Conservation (phyloP, 2,888 invertebrate species). For the Pristionchus entomophagus region DNA sequence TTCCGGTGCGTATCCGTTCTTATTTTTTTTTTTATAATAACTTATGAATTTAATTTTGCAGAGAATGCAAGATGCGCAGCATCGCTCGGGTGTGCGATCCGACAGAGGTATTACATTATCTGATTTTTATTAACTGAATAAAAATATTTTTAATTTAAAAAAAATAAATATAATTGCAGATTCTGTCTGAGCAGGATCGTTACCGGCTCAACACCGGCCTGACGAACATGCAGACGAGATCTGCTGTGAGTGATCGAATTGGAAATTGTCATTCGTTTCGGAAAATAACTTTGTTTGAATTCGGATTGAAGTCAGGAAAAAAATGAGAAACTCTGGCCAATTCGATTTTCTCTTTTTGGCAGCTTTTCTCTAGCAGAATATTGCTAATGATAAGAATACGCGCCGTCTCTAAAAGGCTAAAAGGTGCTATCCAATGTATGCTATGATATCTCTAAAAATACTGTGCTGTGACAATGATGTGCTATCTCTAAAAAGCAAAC, state of each 20-base stretch:
- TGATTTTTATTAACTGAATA: background rate
- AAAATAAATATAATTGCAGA: background rate
- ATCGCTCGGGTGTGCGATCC: conserved; percentile 44
- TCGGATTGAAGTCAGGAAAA: too few relatives aligned
- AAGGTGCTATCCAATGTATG: too few relatives aligned
- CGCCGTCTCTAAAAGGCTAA: too few relatives aligned
- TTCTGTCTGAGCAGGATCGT: conserved; percentile 35
- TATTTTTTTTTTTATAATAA: background rate
- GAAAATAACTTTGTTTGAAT: background rate
- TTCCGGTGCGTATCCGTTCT: background rate
- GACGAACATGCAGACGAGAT: conserved; percentile 47
- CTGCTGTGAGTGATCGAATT: conserved; percentile 8
- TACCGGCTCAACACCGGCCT: conserved; percentile 44
- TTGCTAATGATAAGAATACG: too few relatives aligned
- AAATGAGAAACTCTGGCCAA: too few relatives aligned
- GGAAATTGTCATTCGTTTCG: background rate
- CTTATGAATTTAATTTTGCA: background rate
- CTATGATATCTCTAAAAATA: too few relatives aligned
- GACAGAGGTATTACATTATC: background rate
- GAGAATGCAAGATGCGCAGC: conserved; percentile 47
- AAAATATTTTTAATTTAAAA: too few relatives aligned
- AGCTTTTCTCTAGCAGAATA: too few relatives aligned
- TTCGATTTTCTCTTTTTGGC: too few relatives aligned
- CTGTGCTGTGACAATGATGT: too few relatives aligned
- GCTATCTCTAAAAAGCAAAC: too few relatives aligned